A percentile compares a stretch with the other conserved stretches of the same genome.
Evolutionary conservation across 2,888 invertebrate genomes (phyloP).

Genomic region (Lumbricus terrestris): DNA sequence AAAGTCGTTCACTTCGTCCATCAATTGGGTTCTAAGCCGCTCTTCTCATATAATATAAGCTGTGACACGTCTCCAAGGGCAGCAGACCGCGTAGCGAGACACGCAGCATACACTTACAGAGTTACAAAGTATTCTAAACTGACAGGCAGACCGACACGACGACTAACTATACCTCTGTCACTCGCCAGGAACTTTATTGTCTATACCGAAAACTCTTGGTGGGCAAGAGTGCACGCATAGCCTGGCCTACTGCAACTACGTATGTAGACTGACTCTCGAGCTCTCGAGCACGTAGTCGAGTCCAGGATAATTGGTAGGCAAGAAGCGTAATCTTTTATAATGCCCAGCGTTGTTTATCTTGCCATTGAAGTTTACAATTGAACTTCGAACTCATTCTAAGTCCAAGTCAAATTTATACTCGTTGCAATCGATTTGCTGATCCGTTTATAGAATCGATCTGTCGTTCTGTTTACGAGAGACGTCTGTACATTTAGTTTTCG

Average conservation of each 20-base stretch:
- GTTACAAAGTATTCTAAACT: background rate
- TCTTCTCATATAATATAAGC: background rate
- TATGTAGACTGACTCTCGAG: background rate
- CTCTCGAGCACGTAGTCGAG: background rate
- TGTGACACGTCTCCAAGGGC: background rate
- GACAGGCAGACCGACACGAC: background rate
- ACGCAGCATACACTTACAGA: background rate
- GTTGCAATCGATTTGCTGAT: background rate
- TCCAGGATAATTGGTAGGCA: background rate
- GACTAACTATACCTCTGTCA: background rate
- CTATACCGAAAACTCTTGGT: background rate
- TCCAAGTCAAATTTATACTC: background rate
- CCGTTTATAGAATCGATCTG: background rate
- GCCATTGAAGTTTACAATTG: background rate
- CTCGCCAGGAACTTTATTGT: background rate
- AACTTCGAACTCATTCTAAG: background rate
- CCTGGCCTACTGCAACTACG: background rate
- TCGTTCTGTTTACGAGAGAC: background rate
- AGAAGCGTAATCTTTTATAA: background rate
- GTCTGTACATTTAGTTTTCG: too few species aligned
- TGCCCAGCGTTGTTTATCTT: background rate
- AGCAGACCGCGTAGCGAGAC: background rate
- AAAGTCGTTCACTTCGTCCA: background rate
- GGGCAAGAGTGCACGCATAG: too few species aligned
- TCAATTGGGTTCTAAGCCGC: background rate